Evolutionary conservation across 1,140 invertebrate genomes (phyloP), one percentile per base, ranked within the genome.

Genomic region (Metaphire vulgaris): DNA sequence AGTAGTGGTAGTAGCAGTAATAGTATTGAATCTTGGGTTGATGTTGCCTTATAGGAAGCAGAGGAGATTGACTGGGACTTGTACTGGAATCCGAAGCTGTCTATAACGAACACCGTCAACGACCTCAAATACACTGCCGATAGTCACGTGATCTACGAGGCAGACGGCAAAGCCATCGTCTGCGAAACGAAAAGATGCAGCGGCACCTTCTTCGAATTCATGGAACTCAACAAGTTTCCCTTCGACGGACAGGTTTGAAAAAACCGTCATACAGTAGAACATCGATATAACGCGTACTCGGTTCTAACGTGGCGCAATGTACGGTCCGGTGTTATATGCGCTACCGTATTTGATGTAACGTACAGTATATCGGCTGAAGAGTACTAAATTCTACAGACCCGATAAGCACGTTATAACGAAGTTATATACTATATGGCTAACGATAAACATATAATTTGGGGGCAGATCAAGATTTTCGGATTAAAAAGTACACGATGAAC

Each of bases 151-250:
- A 71, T 82, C 21, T 83, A 82, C 77, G 83, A 85, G 77, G 81
- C 83, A 41, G 82, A 82, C 65, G 83, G 82, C 0, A 74, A 85
- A 56, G 83, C 84, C 0, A 85, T 78, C 75, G 81, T 86, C 28
- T 80, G 81, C 2, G 84, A 86, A 77, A 85, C 84, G 69, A 69
- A 84, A 69, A 81, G 82, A 1, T 79, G 84, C 1, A 85, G 83
- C 70, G 84, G 84, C 68, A 83, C 83, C 12, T 86, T 86, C 75
- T 83, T 85, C 80, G 85, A 85, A 80, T 85, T 85, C 78, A 75
- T 86, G 31, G 85, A 86, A 79, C 78, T 86, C 0, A 82, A 84
- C 70, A 83, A 85, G 74, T 86, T 85, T 77, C 85, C 84, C 33
- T 85, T 85, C 76, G 85, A 86, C 78, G 84, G 84, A 0, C 85